Base-by-base conservation (phyloP, 1,140 invertebrate species). In the Drosophila sucinea region DNA sequence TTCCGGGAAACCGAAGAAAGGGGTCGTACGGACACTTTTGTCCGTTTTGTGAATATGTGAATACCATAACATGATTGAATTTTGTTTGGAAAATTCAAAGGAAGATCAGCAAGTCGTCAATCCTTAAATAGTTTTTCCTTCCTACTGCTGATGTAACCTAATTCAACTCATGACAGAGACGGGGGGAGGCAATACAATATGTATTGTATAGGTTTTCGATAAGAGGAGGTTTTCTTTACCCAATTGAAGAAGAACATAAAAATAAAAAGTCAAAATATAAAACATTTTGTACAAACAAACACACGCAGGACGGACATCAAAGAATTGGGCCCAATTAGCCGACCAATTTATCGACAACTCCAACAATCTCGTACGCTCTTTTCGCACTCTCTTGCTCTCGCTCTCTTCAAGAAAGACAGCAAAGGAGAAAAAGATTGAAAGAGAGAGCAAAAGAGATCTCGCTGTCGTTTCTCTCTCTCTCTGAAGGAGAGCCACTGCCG, bases 271-370 rank as follows among this genome's bases (percentile, higher is more conserved):
- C 5, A 44, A 5, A 6, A 47, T 25, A 25, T 25, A 25, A 47
- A 47, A 25, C 4, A 47, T 25, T 17, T 7, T 47, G 17, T 23
- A 1, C 44, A 47, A 47, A 47, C 44, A 47, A 17, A 47, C 44
- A 47, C 17, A 47, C 2, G 44, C 17, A 47, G 17, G 17, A 17
- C 17, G 10, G 11, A 32, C 27, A 30, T 30, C 27, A 57, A 23
- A 23, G 32, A 33, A 27, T 17, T 17, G 55, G 30, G 55, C 51
- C 25, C 30, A 35, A 57, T 32, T 57, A 17, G 55, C 30, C 30
- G 55, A 57, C n/a, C 6, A 32, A 57, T 55, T 55, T 55, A 55
- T 57, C 55, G 30, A 57, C 55, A 35, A 57, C 55, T 57, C 30
- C n/a, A 17, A 35, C 55, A 57, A 57, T 57, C 55, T 23, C n/a